Evolutionary conservation across 1,140 invertebrate genomes (phyloP).

Genomic region (Luehdorfia chinensis): DNA sequence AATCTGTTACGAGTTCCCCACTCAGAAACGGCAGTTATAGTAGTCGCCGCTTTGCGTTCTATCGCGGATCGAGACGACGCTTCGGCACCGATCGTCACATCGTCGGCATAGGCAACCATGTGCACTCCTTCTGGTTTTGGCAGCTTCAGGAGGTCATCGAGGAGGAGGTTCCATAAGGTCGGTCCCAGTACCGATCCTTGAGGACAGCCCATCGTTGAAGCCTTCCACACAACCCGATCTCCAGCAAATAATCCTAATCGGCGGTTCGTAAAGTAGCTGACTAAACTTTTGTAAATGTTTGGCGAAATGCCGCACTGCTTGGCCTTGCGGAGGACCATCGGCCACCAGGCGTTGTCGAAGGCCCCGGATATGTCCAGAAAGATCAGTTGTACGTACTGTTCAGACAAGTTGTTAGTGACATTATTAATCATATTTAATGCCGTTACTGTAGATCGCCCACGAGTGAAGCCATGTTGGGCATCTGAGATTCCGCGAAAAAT

Average conservation of each 20-base stretch:
- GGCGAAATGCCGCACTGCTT: too few relatives aligned
- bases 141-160: background rate
- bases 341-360: too few relatives aligned
- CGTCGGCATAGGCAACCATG: background rate
- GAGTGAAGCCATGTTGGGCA: conserved; percentile 45
- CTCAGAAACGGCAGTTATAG: background rate
- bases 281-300: conserved; percentile 37
- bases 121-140: background rate
- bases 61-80: too few relatives aligned
- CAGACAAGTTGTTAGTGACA: conserved; percentile 12
- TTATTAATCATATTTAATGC: conserved; percentile 37
- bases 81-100: background rate
- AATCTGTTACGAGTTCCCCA: background rate
- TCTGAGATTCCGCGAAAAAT: conserved; percentile 21
- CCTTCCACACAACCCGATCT: too few relatives aligned
- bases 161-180: too few relatives aligned
- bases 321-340: conserved; percentile 33
- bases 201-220: too few relatives aligned
- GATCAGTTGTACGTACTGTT: conserved; percentile 35
- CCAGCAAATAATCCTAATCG: conserved; percentile 25
- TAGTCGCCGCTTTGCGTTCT: conserved; percentile 24
- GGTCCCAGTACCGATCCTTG: too few relatives aligned
- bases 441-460: conserved; percentile 52
- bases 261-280: conserved; percentile 43
- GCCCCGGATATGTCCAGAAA: conserved; percentile 66